A percentile compares a stretch with the other conserved stretches of the same genome.
phyloP scores from a whole-genome alignment of 2,888 invertebrate genomes.

The Polydrusus pterygomalis region DNA sequence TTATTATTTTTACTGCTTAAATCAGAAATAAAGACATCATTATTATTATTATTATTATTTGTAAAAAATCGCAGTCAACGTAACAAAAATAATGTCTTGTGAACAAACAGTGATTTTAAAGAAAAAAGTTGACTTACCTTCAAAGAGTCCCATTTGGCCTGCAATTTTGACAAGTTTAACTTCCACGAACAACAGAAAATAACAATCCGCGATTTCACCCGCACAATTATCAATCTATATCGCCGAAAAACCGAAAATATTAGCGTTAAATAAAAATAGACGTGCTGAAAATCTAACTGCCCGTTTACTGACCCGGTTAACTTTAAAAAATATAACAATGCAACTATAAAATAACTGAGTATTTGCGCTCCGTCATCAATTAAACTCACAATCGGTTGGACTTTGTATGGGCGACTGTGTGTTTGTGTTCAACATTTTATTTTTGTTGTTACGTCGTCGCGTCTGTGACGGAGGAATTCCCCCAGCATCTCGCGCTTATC shows the following conservation, averaged over 20 bases:
- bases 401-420: conserved; percentile 53
- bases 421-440: conserved; percentile 47
- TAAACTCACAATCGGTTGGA: conserved; percentile 40
- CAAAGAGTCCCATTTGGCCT: conserved; percentile 50
- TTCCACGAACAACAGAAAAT: neutral
- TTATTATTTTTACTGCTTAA: too few species aligned
- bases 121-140: conserved; percentile 40
- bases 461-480: conserved; percentile 41
- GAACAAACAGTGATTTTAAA: neutral
- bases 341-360: conserved; percentile 36
- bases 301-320: conserved; percentile 44
- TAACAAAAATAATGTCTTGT: too few species aligned
- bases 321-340: conserved; percentile 32
- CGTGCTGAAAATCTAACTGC: conserved; percentile 19
- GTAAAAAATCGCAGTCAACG: too few species aligned
- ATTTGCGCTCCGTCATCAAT: conserved; percentile 44
- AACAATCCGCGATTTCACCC: neutral
- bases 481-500: conserved; percentile 50
- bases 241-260: neutral
- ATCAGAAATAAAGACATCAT: too few species aligned
- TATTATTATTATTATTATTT: too few species aligned
- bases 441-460: conserved; percentile 46
- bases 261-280: neutral
- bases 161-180: conserved; percentile 36
- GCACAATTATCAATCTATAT: conserved; percentile 6